Conservation (phyloP, 2,888 invertebrate genomes). For the Platypus cylindrus region DNA sequence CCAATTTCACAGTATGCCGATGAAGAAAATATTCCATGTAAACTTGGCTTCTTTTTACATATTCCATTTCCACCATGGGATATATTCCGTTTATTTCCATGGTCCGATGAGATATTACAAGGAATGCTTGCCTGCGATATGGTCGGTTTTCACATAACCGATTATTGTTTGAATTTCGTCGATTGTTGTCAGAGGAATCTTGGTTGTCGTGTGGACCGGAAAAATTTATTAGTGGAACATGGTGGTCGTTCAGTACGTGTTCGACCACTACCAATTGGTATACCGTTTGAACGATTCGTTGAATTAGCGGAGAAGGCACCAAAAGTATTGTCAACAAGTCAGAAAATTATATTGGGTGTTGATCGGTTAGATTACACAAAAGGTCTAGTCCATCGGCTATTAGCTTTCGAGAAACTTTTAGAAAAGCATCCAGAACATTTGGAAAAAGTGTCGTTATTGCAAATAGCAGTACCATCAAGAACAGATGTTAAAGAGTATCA, state of each 20-base stretch:
- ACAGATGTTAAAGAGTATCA: constrained; percentile 85
- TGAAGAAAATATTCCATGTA: constrained; percentile 61
- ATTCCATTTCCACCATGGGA: constrained; percentile 95
- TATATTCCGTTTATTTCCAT: constrained; percentile 78
- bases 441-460: constrained; percentile 69
- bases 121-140: constrained; percentile 87
- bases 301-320: constrained; percentile 60
- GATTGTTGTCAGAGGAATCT: constrained; percentile 80
- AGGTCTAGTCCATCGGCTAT: constrained; percentile 70
- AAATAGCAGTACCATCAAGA: constrained; percentile 78
- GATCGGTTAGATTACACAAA: constrained; percentile 86
- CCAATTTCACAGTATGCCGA: constrained; percentile 51
- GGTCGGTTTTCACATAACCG: constrained; percentile 86
- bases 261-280: constrained; percentile 76
- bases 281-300: constrained; percentile 76
- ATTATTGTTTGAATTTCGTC: constrained; percentile 83
- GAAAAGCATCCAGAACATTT: constrained; percentile 77
- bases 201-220: constrained; percentile 79
- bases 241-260: constrained; percentile 76
- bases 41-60: constrained; percentile 85
- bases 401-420: constrained; percentile 69
- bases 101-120: constrained; percentile 88
- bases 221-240: constrained; percentile 74
- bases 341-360: constrained; percentile 75
- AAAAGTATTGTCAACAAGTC: constrained; percentile 52